Base-by-base conservation (phyloP, 2,888 invertebrate genomes). In the Ophraella communa region DNA sequence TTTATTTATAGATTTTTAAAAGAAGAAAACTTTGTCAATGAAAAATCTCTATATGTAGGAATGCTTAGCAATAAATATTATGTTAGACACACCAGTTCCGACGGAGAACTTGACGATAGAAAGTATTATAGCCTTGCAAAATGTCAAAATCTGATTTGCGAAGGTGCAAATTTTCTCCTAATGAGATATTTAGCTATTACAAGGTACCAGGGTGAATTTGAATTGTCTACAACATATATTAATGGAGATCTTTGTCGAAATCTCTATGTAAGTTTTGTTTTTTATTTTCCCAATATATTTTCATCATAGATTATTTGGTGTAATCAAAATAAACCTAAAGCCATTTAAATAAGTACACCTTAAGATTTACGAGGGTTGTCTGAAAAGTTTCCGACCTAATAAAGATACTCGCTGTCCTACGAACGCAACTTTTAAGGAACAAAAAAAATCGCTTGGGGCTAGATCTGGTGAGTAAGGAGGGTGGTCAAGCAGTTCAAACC, bases 161-260 rank as follows among this genome's bases (percentile, higher is more conserved):
- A 89, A 82, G 89, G 88, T 30, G 85, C 87, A 7, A 88, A 86
- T 78, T 81, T 89, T 64, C 77, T 89, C 11, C 77, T 89, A 17
- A 80, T 88, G 78, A 83, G 89, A 67, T 89, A 87, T 75, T 79
- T 89, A 30, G 87, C 85, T 2, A 74, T 89, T 11, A 81, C 78
- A 14, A 82, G 85, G 68, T 86, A 82, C 72, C 81, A 81, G 55
- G 89, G 89, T 8, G 81, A 76, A 58, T 81, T 89, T 66, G 85
- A 85, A 74, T 82, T 87, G 20, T 82, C 85, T 20, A 85, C 86
- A 14, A 82, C 87, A 54, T 83, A 87, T 69, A 87, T 89, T 69
- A 85, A 87, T 69, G 89, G 89, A 3, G 83, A 82, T 53, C 79
- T 88, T 64, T 87, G 87, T 66, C 80, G 85, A 66, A 88, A 87